Percentiles rank a stretch among this genome's conserved stretches.
phyloP scores from a whole-genome alignment of 2,113 vertebrate species.

The Lycaon pictus region DNA sequence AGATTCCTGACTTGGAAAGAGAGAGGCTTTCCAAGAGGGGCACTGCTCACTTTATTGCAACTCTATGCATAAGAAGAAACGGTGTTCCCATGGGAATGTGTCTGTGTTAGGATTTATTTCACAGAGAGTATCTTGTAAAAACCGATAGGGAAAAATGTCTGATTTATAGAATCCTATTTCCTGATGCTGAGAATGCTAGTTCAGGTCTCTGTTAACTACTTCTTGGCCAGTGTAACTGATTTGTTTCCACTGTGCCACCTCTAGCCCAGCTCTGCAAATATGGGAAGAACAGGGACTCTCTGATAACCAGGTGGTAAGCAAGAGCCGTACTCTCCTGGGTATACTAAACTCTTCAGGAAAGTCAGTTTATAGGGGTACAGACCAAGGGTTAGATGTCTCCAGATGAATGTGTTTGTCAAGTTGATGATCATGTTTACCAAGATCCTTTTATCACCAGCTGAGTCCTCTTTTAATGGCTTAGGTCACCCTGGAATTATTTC shows the following conservation, averaged over 20 bases:
- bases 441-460: slow-evolving; percentile 74
- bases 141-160: slow-evolving; percentile 29
- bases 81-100: slow-evolving; percentile 24
- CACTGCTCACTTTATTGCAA: not conserved
- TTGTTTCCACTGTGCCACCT: slow-evolving; percentile 19
- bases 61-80: not conserved
- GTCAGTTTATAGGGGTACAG: slow-evolving; percentile 44
- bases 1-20: slow-evolving; percentile 9
- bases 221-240: slow-evolving; percentile 31
- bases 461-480: slow-evolving; percentile 76
- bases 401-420: slow-evolving; percentile 70
- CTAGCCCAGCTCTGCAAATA: slow-evolving; percentile 25
- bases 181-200: slow-evolving; percentile 31
- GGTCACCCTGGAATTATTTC: slow-evolving; percentile 72
- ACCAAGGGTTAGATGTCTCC: slow-evolving; percentile 60
- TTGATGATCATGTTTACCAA: slow-evolving; percentile 74
- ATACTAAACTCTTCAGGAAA: slow-evolving; percentile 57
- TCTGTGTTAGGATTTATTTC: slow-evolving; percentile 60
- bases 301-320: slow-evolving; percentile 70
- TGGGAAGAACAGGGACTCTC: not conserved
- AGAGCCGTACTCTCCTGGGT: slow-evolving; percentile 18
- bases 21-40: not conserved
- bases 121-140: slow-evolving; percentile 68
- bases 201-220: slow-evolving; percentile 61
- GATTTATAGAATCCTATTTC: slow-evolving; percentile 65